Conservation (phyloP, 2,888 invertebrate species). For the Troilus luridus region DNA sequence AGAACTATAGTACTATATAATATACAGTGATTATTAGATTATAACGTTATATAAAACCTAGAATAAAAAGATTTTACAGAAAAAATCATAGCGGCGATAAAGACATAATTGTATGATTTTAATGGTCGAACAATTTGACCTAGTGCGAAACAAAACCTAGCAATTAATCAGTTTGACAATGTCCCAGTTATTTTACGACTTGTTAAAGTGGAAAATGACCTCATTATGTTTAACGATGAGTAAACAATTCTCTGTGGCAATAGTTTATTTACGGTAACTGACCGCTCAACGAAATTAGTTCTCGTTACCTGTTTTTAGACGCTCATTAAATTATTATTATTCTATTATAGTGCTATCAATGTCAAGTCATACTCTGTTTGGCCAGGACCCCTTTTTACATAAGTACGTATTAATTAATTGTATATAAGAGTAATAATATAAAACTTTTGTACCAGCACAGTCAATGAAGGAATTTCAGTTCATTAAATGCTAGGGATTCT, state of each 20-base stretch:
- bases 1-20: too few species aligned
- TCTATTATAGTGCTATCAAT: not conserved
- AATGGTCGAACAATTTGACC: not conserved
- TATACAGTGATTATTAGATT: conserved; percentile 7
- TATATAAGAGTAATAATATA: too few species aligned
- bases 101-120: conserved; percentile 34
- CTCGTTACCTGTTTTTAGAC: not conserved
- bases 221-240: conserved; percentile 31
- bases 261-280: not conserved
- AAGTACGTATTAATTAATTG: too few species aligned
- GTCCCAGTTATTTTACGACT: not conserved
- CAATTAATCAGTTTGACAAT: conserved; percentile 23
- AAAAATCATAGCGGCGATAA: conserved; percentile 1
- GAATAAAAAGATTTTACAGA: not conserved
- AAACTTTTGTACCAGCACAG: too few species aligned
- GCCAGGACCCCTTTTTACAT: too few species aligned
- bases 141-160: conserved; percentile 9
- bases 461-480: too few species aligned
- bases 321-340: conserved; percentile 3
- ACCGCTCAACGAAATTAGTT: not conserved
- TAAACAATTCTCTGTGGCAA: conserved; percentile 34
- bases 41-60: not conserved
- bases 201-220: conserved; percentile 24
- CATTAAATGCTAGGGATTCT: too few species aligned
- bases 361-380: not conserved